Percentiles rank a stretch among this genome's conserved stretches.
phyloP scores from a whole-genome alignment of 2,113 vertebrate genomes.

The Anoplopoma fimbria region DNA sequence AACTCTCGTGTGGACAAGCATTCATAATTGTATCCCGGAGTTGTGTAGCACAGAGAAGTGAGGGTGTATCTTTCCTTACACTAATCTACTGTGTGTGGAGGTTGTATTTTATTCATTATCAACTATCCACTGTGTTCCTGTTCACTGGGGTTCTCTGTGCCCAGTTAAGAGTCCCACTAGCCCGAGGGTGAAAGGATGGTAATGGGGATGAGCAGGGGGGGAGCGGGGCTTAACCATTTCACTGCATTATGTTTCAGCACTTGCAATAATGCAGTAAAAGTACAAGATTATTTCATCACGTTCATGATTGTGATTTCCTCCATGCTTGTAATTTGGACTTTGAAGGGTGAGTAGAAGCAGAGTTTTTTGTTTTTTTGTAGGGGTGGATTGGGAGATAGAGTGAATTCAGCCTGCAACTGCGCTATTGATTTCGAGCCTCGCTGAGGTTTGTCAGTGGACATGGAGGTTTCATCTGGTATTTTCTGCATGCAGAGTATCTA shows the following conservation, averaged over 20 bases:
- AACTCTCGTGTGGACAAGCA: constrained; percentile 45
- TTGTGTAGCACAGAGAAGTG: constrained; percentile 24
- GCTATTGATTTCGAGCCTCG: constrained; percentile 20
- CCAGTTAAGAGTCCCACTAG: constrained; percentile 67
- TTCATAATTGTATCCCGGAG: constrained; percentile 46
- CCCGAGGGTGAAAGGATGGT: constrained; percentile 69
- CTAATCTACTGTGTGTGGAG: constrained; percentile 57
- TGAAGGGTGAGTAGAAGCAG: constrained; percentile 6
- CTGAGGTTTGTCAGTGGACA: neutral
- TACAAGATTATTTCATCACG: constrained; percentile 74
- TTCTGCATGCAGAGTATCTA: neutral
- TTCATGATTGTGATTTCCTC: constrained; percentile 26
- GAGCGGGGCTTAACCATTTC: constrained; percentile 63
- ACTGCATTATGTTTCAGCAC: constrained; percentile 60
- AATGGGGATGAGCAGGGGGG: constrained; percentile 67
- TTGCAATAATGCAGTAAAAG: constrained; percentile 74
- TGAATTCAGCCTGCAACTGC: neutral
- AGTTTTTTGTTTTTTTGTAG: constrained; percentile 2
- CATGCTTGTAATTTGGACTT: constrained; percentile 30
- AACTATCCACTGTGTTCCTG: constrained; percentile 63
- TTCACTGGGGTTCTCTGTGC: constrained; percentile 70
- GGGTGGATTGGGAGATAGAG: neutral
- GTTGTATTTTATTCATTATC: constrained; percentile 60
- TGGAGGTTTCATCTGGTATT: constrained; percentile 12
- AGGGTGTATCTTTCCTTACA: constrained; percentile 31